Conservation (phyloP, 2,113 vertebrate genomes). For the Asarcornis scutulata region DNA sequence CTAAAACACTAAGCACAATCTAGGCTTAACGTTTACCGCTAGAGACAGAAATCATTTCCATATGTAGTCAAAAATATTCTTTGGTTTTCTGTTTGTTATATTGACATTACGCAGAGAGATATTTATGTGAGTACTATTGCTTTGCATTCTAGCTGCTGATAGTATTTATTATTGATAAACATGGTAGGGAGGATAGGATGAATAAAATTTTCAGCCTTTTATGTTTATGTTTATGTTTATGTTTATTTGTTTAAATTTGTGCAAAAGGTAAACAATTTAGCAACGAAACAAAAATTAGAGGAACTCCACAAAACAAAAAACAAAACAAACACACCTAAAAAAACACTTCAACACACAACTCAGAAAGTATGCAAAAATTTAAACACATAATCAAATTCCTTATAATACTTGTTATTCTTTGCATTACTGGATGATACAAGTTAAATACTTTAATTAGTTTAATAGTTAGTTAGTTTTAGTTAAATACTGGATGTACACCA, state of each 20-base stretch:
- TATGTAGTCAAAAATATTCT: not conserved
- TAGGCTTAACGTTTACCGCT: not conserved
- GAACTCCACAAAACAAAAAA: not conserved
- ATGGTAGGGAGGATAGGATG: not conserved
- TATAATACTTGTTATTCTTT: not conserved
- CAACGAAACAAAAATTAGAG: not conserved
- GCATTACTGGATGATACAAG: not conserved
- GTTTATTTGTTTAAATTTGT: not conserved
- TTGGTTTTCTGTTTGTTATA: not conserved
- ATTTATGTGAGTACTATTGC: not conserved
- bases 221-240: too few species aligned
- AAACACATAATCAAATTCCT: not conserved
- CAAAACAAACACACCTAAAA: not conserved
- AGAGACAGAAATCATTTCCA: not conserved
- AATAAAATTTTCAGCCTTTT: not conserved
- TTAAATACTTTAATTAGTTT: not conserved
- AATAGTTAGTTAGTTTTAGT: not conserved
- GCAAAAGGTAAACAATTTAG: not conserved
- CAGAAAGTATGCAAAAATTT: not conserved
- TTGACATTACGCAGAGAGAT: not conserved
- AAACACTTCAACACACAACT: too few species aligned
- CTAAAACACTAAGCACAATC: not conserved
- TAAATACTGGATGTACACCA: not conserved
- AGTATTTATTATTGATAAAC: not conserved
- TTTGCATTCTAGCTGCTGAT: not conserved